Evolutionary conservation across 2,888 invertebrate species (phyloP), one percentile per base, ranked within the genome.

Genomic region (Parnassius glacialis): DNA sequence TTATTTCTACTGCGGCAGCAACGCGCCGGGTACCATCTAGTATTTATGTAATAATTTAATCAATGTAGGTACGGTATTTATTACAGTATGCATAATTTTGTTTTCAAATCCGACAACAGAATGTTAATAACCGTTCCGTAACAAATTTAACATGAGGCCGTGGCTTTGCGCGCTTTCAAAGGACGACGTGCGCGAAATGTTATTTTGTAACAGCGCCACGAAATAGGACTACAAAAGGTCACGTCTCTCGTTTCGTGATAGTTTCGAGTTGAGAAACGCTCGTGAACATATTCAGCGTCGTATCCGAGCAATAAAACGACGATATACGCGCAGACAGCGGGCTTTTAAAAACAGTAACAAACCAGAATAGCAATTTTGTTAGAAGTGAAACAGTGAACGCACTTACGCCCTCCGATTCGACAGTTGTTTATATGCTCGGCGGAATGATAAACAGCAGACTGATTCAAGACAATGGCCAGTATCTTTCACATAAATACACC

Each of bases 121-220:
- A 62, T 62, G 16, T 54, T 62, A 58, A 62, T 53, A 58, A 11
- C 20, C 42, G 48, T 58, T 57, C 58, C 50, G 62, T 53, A 62
- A 62, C 62, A 52, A 42, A 54, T 58, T 58, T 58, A 53, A 50
- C 54, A 62, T 56, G 60, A n/a, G 48, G 9, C 62, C 54, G 50
- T 62, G 53, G 57, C 54, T 62, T 62, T 62, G 57, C 57, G 58
- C 56, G 57, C 53, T 65, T 61, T 62, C 61, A 64, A 65, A 60
- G 63, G 65, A 65, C 64, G 65, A 61, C 62, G 62, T 64, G 67
- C 57, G 44, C 58, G 57, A 65, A 67, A 64, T 64, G 57, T 58
- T 47, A 60, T 64, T 67, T 61, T 59, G 61, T 59, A 64, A 65
- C 48, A 47, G 47, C 54, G 20, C 51, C 16, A 61, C 55, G 59